Evolutionary conservation across 2,797 vertebrate genomes (phyloP).

Genomic region (Poecilia gillii): DNA sequence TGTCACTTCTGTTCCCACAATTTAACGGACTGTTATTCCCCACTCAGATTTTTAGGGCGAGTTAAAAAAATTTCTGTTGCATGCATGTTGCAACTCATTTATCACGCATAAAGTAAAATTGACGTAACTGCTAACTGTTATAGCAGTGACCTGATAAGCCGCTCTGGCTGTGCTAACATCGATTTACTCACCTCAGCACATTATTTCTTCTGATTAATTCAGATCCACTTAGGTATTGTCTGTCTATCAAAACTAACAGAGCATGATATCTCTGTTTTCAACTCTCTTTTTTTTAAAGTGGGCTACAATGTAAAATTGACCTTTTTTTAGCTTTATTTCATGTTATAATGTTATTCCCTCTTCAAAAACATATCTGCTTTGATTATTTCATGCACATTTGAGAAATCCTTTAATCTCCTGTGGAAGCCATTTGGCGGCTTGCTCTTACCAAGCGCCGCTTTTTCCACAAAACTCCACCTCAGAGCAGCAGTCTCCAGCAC

Average conservation of each 20-base stretch:
- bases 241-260: too few species aligned
- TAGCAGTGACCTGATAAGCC: background rate
- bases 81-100: background rate
- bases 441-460: too few species aligned
- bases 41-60: background rate
- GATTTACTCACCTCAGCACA: background rate
- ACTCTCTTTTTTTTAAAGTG: background rate
- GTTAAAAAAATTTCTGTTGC: background rate
- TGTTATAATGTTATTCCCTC: too few species aligned
- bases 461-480: too few species aligned
- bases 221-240: background rate
- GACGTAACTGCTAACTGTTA: background rate
- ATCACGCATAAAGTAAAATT: background rate
- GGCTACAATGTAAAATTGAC: too few species aligned
- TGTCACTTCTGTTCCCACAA: slow-evolving; percentile 16
- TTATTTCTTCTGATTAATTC: background rate
- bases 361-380: too few species aligned
- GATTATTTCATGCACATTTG: too few species aligned
- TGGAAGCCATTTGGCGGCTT: too few species aligned
- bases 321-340: too few species aligned
- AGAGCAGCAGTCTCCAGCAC: too few species aligned
- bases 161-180: background rate
- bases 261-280: background rate
- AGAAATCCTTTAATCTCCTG: too few species aligned
- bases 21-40: slow-evolving; percentile 19